Conservation (phyloP, 2,113 vertebrate genomes). For the Nesogale talazaci region DNA sequence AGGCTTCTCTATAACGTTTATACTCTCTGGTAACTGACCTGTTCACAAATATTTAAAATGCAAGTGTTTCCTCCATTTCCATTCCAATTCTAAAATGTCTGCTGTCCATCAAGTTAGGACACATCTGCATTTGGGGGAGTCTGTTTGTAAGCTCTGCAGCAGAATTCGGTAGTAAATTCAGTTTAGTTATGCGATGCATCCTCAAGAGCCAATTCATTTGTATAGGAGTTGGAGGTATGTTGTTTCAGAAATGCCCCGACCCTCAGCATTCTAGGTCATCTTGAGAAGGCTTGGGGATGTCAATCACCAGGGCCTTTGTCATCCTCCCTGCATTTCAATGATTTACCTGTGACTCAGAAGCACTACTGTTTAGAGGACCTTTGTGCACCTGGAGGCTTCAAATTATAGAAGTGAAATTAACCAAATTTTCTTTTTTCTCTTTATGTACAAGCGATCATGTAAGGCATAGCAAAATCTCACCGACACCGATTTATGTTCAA, state of each 20-base stretch:
- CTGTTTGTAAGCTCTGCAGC: neutral
- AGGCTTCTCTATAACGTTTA: neutral
- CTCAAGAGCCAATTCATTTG: neutral
- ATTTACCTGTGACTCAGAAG: neutral
- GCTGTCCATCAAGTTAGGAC: neutral
- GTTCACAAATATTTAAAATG: slow-evolving; percentile 23
- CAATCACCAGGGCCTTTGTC: neutral
- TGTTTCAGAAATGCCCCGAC: neutral
- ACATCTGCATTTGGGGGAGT: neutral
- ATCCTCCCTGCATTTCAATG: neutral
- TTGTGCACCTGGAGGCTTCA: neutral
- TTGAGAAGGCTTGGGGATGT: neutral
- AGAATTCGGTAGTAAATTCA: neutral
- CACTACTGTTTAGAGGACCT: neutral
- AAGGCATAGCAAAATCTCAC: neutral
- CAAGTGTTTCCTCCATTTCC: slow-evolving; percentile 30
- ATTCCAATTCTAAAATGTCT: neutral
- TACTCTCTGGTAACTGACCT: neutral
- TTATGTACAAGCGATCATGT: neutral
- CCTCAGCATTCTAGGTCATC: neutral
- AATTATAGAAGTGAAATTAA: neutral
- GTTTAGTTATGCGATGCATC: neutral
- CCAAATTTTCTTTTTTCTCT: slow-evolving; percentile 1
- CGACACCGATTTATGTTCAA: neutral
- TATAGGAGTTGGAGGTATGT: neutral